Conservation (phyloP, 2,797 vertebrate species). For the Poecilia velifera region DNA sequence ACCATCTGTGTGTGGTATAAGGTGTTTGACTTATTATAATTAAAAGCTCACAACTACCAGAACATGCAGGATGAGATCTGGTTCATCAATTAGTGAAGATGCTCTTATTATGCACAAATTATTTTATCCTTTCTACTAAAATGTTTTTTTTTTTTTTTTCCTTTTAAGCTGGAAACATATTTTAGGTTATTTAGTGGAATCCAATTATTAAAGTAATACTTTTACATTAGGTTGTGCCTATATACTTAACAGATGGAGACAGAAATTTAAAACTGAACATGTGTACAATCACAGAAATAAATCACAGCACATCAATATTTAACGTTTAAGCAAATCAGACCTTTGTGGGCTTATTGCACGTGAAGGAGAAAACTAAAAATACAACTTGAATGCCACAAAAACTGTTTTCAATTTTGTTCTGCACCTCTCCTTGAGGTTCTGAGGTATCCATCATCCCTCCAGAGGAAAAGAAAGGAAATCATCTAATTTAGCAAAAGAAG, state of each 20-base stretch:
- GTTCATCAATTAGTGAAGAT: constrained; percentile 8
- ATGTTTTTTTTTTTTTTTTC: background rate
- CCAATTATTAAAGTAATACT: background rate
- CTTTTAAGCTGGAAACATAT: background rate
- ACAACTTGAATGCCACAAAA: constrained; percentile 90
- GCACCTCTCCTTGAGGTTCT: constrained; percentile 79
- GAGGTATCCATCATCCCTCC: constrained; percentile 88
- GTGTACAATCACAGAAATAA: constrained; percentile 3
- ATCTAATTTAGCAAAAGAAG: constrained; percentile 86
- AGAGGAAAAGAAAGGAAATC: constrained; percentile 84
- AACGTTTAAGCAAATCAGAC: constrained; percentile 81
- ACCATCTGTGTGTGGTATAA: constrained; percentile 44
- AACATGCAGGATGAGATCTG: constrained; percentile 7
- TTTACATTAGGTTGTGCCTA: background rate
- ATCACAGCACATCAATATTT: constrained; percentile 8
- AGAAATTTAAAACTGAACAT: constrained; percentile 55
- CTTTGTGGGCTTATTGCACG: constrained; percentile 42
- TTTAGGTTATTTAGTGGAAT: background rate
- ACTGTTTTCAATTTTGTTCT: constrained; percentile 92
- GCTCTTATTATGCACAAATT: background rate
- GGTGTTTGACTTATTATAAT: constrained; percentile 50
- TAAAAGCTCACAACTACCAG: constrained; percentile 27
- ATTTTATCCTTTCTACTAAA: background rate
- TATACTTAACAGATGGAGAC: background rate
- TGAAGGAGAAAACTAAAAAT: constrained; percentile 77